Conservation (phyloP, 2,797 vertebrate genomes). For the Oreochromis grahami region DNA sequence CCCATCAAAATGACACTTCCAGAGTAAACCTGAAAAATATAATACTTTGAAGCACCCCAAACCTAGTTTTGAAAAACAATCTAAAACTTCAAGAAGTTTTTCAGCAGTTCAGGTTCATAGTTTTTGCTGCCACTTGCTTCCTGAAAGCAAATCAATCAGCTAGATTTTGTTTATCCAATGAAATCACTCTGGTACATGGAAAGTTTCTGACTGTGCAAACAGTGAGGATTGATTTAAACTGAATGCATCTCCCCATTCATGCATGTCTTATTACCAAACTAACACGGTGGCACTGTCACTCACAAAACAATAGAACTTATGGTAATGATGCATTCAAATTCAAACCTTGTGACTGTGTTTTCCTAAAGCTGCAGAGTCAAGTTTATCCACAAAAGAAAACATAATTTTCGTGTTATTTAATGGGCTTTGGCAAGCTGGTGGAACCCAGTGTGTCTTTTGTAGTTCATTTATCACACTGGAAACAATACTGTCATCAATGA, state of each 20-base stretch:
- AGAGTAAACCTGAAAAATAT: conserved; percentile 41
- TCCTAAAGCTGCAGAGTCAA: neutral
- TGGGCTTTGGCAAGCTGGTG: neutral
- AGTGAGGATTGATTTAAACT: conserved; percentile 15
- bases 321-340: neutral
- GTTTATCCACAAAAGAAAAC: neutral
- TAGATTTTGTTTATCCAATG: conserved; percentile 37
- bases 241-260: conserved; percentile 13
- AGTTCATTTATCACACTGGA: conserved; percentile 16
- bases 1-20: conserved; percentile 50
- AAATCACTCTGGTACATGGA: conserved; percentile 17
- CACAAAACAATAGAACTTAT: conserved; percentile 1
- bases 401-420: neutral
- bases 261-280: conserved; percentile 24
- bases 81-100: conserved; percentile 17
- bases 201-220: conserved; percentile 28
- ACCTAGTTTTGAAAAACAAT: conserved; percentile 23
- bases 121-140: conserved; percentile 5
- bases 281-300: neutral
- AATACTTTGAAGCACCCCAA: conserved; percentile 16
- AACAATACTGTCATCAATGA: conserved; percentile 10
- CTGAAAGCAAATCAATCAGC: conserved; percentile 47
- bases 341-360: neutral
- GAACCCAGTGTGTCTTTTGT: neutral
- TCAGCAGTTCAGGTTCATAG: conserved; percentile 1